Evolutionary conservation across 2,113 vertebrate species (phyloP).

Genomic region (Gobiocypris rarus): DNA sequence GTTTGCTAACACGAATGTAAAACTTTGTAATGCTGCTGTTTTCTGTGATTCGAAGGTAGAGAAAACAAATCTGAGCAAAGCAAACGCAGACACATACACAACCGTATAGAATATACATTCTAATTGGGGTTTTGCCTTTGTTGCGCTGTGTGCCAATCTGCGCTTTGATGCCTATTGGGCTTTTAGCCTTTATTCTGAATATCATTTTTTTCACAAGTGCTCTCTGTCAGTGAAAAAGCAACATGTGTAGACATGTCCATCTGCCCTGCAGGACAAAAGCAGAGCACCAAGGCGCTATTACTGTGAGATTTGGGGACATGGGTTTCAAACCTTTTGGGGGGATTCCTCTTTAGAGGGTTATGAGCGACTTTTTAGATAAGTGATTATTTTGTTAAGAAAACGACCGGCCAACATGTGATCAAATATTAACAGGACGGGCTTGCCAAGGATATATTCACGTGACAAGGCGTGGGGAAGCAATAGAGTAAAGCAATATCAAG

Average conservation of each 20-base stretch:
- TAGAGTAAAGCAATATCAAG: conserved; percentile 82
- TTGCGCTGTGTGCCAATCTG: conserved; percentile 52
- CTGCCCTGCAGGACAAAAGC: conserved; percentile 66
- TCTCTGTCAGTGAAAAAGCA: conserved; percentile 64
- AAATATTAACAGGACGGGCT: conserved; percentile 86
- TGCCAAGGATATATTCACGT: conserved; percentile 85
- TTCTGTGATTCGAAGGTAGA: conserved; percentile 28
- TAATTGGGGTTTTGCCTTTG: conserved; percentile 19
- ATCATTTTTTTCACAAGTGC: conserved; percentile 59
- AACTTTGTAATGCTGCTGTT: conserved; percentile 51
- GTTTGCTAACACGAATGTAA: background rate
- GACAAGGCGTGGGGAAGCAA: conserved; percentile 84
- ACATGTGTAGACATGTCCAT: conserved; percentile 75
- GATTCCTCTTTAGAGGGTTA: conserved; percentile 57
- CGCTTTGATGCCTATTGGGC: conserved; percentile 63
- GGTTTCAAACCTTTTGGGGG: conserved; percentile 55
- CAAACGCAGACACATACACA: background rate
- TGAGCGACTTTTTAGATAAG: conserved; percentile 71
- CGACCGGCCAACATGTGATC: conserved; percentile 87
- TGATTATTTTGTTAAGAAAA: conserved; percentile 76
- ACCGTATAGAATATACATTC: conserved; percentile 16
- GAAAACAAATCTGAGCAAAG: conserved; percentile 14
- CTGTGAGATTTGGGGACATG: conserved; percentile 54
- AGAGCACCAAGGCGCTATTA: conserved; percentile 60
- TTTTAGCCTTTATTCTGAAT: conserved; percentile 59